Base-by-base conservation (phyloP, 2,797 vertebrate species). In the Lagocephalus sceleratus region DNA sequence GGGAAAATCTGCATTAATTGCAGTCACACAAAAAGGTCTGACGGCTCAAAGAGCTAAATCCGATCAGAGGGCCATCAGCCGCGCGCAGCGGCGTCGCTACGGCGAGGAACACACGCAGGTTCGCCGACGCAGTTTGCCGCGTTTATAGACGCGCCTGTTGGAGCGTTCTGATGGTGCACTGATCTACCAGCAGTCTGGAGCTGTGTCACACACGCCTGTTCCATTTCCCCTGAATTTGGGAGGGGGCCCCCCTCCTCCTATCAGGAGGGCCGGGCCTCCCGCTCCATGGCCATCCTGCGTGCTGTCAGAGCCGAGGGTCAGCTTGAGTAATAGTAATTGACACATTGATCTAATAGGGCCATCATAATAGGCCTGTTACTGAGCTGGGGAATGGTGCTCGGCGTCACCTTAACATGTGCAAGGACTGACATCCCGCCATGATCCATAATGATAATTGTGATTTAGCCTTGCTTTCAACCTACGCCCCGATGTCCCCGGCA, bases 371-470 rank as follows among this genome's bases (percentile, higher is more conserved):
- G 83, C 79, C 83, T 82, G 76, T 88, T 87, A 84, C 80, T 78
- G 85, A 88, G 83, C 83, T 78, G 74, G 85, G 79, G 79, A 87
- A 85, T 85, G 86, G 88, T 84, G 85, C 84, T 67, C 79, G 58
- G 86, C 86, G 76, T 89, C 90, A 91, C 90, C 89, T 91, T 88
- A 86, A 89, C 88, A 89, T 91, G 90, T 90, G 88, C 85, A 83
- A 71, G 73, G 81, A 84, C 84, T 86, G 86, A 90, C 89, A 89
- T 87, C 82, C 87, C 79, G 83, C 87, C 88, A 88, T 88, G 86
- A 91, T 90, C 89, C 86, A 89, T 89, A 90, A 91, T 86, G 85
- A 85, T 92, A 91, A 92, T 91, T 89, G 87, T 90, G 90, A 92
- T 91, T 91, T 91, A 91, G 83, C 87, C 84, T 83, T 81, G 87